These are phyloP conservation scores for Cepphus grylle DNA, from an alignment of 2,113 vertebrate genomes.

Conservation along the genomic window DNA sequence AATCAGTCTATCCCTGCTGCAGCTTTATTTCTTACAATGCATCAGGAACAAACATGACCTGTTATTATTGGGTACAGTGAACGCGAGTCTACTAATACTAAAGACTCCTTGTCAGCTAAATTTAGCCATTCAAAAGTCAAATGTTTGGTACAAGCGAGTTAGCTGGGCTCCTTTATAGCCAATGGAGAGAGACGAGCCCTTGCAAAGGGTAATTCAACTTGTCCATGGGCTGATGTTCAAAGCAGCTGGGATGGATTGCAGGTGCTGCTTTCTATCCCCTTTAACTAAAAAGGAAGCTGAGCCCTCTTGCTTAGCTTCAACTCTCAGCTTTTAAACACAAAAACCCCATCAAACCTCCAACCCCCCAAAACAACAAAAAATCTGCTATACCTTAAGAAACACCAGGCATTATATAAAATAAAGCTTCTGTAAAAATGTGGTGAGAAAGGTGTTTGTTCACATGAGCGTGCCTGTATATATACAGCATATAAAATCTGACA, in stretches of 20 bases:
- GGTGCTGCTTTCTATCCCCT: neutral
- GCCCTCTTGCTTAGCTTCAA: neutral
- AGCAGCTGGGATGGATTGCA: neutral
- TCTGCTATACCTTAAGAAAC: neutral
- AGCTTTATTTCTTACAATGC: neutral
- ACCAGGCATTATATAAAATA: neutral
- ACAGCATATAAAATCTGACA: slow-evolving; percentile 27
- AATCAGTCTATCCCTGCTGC: neutral
- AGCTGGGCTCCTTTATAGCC: neutral
- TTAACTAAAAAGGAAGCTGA: neutral
- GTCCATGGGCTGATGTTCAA: neutral
- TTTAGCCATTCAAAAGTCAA: neutral
- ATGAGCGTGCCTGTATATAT: neutral
- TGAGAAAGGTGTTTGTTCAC: slow-evolving; percentile 35
- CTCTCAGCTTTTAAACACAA: neutral
- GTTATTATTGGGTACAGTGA: neutral
- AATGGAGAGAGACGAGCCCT: neutral
- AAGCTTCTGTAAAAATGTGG: neutral
- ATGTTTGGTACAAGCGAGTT: neutral
- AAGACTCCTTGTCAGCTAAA: neutral
- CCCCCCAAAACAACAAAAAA: neutral
- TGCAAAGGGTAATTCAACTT: neutral
- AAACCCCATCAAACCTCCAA: neutral
- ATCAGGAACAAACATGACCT: neutral
- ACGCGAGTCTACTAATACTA: neutral